Evolutionary conservation across 2,888 invertebrate genomes (phyloP).

Genomic region (Maniola hyperantus): DNA sequence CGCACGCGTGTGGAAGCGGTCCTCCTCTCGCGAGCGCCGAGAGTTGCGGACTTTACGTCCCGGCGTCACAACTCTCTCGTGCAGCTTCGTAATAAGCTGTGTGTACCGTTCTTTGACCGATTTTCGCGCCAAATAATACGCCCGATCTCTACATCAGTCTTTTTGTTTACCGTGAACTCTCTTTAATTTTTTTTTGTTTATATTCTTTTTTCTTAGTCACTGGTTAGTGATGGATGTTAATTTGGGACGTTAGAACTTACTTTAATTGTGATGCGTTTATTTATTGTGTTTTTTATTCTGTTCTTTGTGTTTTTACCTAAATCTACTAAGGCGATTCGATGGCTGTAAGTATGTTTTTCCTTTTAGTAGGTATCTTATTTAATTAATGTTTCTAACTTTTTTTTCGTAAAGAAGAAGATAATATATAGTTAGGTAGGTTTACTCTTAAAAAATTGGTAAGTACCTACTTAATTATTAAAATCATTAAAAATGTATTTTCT

Average conservation of each 20-base stretch:
- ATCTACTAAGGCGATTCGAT: conserved; percentile 73
- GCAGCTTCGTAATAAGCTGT: conserved; percentile 48
- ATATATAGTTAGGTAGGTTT: neutral
- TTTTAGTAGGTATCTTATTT: neutral
- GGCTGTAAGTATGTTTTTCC: conserved; percentile 69
- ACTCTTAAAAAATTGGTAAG: neutral
- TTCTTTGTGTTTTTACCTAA: conserved; percentile 77
- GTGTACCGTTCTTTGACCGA: conserved; percentile 48
- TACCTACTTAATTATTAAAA: neutral
- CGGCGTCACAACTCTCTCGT: conserved; percentile 40
- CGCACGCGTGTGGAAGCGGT: conserved; percentile 39
- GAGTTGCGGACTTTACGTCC: conserved; percentile 26
- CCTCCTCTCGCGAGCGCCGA: conserved; percentile 40
- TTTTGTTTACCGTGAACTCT: neutral
- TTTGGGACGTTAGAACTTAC: conserved; percentile 25
- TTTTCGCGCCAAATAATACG: conserved; percentile 72
- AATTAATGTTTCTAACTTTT: neutral
- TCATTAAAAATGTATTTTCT: neutral
- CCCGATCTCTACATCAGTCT: conserved; percentile 35
- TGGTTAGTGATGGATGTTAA: conserved; percentile 26
- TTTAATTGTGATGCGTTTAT: conserved; percentile 69
- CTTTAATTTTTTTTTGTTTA: conserved; percentile 30
- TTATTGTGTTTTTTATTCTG: conserved; percentile 70
- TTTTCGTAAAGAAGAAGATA: neutral
- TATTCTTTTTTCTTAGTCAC: conserved; percentile 36